Conservation (phyloP, 2,113 vertebrate species). For the Antennarius striatus region DNA sequence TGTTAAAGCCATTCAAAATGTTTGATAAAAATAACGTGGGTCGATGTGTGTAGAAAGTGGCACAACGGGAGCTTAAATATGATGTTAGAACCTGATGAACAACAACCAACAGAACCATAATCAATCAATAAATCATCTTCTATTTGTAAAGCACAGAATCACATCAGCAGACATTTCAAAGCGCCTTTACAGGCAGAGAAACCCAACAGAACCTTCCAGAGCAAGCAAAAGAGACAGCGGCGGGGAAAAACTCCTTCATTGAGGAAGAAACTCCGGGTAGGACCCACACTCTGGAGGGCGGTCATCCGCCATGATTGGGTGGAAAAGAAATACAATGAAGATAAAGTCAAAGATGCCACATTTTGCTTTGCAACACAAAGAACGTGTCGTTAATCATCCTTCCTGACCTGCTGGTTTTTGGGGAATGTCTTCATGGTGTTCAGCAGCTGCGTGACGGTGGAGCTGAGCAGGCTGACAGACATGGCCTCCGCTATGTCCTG, state of each 20-base stretch:
- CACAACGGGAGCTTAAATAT: background rate
- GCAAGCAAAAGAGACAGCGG: too few species aligned
- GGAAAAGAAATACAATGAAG: too few species aligned
- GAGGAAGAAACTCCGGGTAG: too few species aligned
- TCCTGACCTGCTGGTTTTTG: slow-evolving; percentile 82
- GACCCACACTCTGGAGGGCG: too few species aligned
- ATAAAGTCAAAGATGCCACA: background rate
- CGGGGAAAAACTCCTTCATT: too few species aligned
- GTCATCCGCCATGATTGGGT: too few species aligned
- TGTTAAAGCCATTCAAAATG: too few species aligned
- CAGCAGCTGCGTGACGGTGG: slow-evolving; percentile 86
- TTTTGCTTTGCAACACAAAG: background rate
- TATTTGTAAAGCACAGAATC: too few species aligned
- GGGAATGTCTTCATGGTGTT: slow-evolving; percentile 92
- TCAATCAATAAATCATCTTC: too few species aligned
- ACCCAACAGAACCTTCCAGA: too few species aligned
- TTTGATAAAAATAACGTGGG: background rate
- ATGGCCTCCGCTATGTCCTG: slow-evolving; percentile 86
- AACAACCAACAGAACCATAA: background rate
- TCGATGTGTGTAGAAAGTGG: background rate
- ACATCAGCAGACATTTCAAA: too few species aligned
- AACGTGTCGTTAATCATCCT: background rate
- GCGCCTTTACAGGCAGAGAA: too few species aligned
- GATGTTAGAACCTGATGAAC: background rate
- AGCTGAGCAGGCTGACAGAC: slow-evolving; percentile 85